Conservation (phyloP, 1,140 invertebrate species). For the Drosophila setifemur region DNA sequence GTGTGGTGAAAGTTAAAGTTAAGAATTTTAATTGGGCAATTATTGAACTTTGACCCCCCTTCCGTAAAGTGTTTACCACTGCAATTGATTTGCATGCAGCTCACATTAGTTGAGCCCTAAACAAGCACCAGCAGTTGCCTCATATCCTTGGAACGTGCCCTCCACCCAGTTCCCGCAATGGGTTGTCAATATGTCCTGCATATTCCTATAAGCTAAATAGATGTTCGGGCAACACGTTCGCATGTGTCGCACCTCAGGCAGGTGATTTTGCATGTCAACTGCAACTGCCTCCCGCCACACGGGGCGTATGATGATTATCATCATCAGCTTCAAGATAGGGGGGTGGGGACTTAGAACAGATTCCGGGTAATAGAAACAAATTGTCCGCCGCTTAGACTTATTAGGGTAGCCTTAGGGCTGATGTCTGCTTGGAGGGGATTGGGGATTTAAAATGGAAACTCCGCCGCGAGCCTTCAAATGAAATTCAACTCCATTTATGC, state of each 20-base stretch:
- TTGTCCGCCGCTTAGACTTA: slow-evolving; percentile 56
- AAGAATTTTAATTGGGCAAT: too few species aligned
- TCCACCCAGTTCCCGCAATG: not conserved
- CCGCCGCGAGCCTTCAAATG: not conserved
- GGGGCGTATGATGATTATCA: slow-evolving; percentile 47
- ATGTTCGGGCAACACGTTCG: slow-evolving; percentile 57
- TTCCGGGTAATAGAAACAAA: slow-evolving; percentile 65
- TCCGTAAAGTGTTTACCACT: not conserved
- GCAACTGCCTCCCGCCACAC: slow-evolving; percentile 10
- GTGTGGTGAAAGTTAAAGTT: too few species aligned
- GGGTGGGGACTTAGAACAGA: not conserved
- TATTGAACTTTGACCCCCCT: too few species aligned
- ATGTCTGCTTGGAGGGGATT: slow-evolving; percentile 1
- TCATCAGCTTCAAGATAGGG: not conserved
- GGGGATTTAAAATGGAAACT: slow-evolving; percentile 14
- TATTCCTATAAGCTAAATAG: slow-evolving; percentile 47
- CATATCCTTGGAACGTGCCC: slow-evolving; percentile 25
- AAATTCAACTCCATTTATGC: slow-evolving; percentile 23
- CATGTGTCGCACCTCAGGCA: not conserved
- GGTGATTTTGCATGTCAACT: slow-evolving; percentile 25
- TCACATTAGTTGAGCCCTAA: slow-evolving; percentile 9
- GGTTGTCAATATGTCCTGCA: not conserved
- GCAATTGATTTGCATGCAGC: slow-evolving; percentile 4
- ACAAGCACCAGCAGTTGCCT: slow-evolving; percentile 6
- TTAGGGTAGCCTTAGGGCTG: slow-evolving; percentile 52